A percentile compares a stretch with the other conserved stretches of the same genome.
Conservation (phyloP, 2,888 invertebrate species). For the Papilio protenor region DNA sequence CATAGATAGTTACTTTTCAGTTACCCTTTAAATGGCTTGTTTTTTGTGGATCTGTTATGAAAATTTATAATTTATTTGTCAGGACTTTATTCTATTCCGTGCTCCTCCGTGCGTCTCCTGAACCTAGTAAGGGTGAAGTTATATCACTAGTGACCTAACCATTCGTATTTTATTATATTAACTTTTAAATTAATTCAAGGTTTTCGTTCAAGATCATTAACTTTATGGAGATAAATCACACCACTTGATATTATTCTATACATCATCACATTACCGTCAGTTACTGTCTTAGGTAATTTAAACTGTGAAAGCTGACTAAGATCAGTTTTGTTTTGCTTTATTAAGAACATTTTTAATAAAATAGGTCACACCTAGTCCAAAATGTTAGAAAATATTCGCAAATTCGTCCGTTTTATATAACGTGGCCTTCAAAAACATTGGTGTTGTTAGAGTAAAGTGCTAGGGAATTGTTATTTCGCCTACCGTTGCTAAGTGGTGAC, state of each 20-base stretch:
- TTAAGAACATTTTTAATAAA: background rate
- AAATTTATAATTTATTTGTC: no score
- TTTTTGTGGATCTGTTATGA: no score
- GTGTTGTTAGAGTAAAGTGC: slow-evolving; percentile 37
- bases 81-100: no score
- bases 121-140: background rate
- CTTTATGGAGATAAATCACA: slow-evolving; percentile 7
- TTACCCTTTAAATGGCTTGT: no score
- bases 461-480: slow-evolving; percentile 41
- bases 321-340: background rate
- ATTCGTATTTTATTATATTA: background rate
- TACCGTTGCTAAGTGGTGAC: slow-evolving; percentile 43
- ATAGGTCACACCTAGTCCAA: slow-evolving; percentile 19
- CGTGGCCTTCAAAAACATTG: slow-evolving; percentile 35
- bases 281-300: background rate
- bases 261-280: background rate
- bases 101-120: no score
- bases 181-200: background rate
- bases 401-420: slow-evolving; percentile 27
- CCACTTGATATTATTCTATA: background rate
- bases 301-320: background rate
- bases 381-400: slow-evolving; percentile 15
- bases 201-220: background rate
- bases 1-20: no score
- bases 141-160: background rate